These are phyloP conservation scores for Microcebus jonahi DNA, from an alignment of 2,113 vertebrate species.

Conservation along the genomic window DNA sequence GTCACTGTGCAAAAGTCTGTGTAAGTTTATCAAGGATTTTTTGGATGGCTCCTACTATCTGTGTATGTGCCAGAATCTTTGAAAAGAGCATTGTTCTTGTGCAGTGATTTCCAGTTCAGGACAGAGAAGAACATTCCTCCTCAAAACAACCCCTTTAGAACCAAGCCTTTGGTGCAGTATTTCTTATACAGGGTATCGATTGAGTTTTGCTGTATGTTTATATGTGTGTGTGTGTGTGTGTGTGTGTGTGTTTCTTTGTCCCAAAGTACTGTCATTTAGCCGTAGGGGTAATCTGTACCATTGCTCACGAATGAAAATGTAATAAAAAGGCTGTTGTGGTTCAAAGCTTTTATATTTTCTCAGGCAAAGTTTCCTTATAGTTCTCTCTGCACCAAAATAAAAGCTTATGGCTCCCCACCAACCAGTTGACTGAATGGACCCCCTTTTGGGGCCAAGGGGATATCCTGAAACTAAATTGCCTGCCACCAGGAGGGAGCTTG, in stretches of 20 bases:
- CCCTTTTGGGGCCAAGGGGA: no score
- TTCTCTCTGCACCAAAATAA: no score
- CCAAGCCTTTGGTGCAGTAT: neutral
- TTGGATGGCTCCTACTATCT: constrained; percentile 69
- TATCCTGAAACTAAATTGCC: no score
- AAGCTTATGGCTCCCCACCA: no score
- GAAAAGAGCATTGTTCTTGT: constrained; percentile 71
- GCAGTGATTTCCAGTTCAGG: constrained; percentile 70
- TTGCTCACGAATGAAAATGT: neutral
- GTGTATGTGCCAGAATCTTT: constrained; percentile 61
- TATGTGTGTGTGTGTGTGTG: neutral
- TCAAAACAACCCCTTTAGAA: constrained; percentile 26
- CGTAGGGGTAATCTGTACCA: neutral
- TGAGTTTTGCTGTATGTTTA: neutral
- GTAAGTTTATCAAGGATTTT: constrained; percentile 52
- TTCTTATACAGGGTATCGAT: neutral
- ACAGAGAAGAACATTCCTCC: neutral
- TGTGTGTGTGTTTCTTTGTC: neutral
- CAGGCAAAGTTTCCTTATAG: neutral
- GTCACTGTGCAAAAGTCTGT: constrained; percentile 36
- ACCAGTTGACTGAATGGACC: no score
- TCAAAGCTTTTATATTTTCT: neutral
- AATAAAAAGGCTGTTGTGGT: neutral
- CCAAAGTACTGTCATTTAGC: neutral
- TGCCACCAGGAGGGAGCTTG: no score